Evolutionary conservation across 2,888 invertebrate species (phyloP), one percentile per base, ranked within the genome.

Genomic region (Steromphala cineraria): DNA sequence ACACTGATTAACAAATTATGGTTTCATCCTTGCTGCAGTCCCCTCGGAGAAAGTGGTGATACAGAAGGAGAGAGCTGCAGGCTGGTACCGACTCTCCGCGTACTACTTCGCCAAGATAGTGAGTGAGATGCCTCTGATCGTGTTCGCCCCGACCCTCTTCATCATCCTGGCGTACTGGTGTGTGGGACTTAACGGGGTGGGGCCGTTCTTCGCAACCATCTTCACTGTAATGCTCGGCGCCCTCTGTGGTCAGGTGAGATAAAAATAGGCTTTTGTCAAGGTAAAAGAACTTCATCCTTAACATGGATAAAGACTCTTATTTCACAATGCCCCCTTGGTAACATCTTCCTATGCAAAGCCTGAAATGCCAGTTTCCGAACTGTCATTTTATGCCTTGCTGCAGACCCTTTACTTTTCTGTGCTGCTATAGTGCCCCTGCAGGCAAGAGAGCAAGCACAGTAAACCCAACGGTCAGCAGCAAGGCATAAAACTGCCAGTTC

Each of bases 71-170:
- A 94, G 97, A 80, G 95, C 95, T 86, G 96, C 96, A 21, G 97
- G 97, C 75, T 96, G 96, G 76, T 97, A 97, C 92, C 94, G 96
- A 79, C 94, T 97, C 76, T 96, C 96, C 10, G 96, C 97, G 53
- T 97, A 96, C 92, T 97, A 96, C 93, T 93, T 96, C 91, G 96
- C 97, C 83, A 96, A 97, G 94, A 96, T 96, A 96, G 95, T 96
- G 83, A 96, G 96, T 82, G 97, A 97, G 93, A 93, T 96, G 87
- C 96, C 96, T 13, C 93, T 96, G 85, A 96, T 96, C 55, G 95
- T 97, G 88, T 95, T 96, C 67, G 94, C 96, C 90, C 96, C 96
- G 81, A 95, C 96, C 67, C 95, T 96, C 89, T 96, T 96, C 94
- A 96, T 96, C 92, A 94, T 95, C 89, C 96, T 97, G 88, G 96